phyloP scores from a whole-genome alignment of 2,888 invertebrate genomes.

The Liposcelis brunnea region DNA sequence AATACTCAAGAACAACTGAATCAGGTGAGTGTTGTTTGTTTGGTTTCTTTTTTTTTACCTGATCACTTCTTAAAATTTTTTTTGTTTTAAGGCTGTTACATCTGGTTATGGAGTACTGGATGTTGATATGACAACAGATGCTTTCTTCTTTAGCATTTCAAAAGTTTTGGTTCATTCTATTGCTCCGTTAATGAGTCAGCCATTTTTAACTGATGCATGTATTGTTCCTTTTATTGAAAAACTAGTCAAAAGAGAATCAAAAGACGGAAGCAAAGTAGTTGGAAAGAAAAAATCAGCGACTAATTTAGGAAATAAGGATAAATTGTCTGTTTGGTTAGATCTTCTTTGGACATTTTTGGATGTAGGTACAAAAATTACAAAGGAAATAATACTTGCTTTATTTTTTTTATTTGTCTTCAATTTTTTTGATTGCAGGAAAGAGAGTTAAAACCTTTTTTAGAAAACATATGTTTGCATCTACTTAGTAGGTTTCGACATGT shows the following conservation, averaged over 20 bases:
- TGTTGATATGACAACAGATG: conserved; percentile 30
- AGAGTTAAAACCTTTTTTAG: conserved; percentile 42
- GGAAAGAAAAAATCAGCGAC: no score
- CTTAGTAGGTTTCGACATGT: conserved; percentile 43
- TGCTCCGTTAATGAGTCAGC: conserved; percentile 38
- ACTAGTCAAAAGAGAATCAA: conserved; percentile 16
- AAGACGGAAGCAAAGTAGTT: no score
- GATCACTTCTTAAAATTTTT: no score
- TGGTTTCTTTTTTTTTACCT: no score
- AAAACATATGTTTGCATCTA: conserved; percentile 41
- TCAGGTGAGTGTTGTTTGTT: no score
- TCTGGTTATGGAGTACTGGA: conserved; percentile 16
- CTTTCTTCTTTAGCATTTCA: conserved; percentile 10
- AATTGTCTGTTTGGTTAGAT: conserved; percentile 29
- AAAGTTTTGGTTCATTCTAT: conserved; percentile 39
- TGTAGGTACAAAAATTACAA: conserved; percentile 19
- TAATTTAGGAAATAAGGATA: no score
- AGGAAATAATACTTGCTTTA: no score
- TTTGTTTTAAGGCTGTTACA: no score
- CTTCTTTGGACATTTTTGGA: conserved; percentile 50
- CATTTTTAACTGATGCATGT: conserved; percentile 52
- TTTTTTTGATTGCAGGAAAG: conserved; percentile 27
- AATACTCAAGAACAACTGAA: no score
- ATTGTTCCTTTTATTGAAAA: conserved; percentile 36
- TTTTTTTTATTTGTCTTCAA: conserved; percentile 6